A percentile compares a stretch with the other conserved stretches of the same genome.
phyloP scores from a whole-genome alignment of 2,113 vertebrate genomes.

The Rhombomys opimus region DNA sequence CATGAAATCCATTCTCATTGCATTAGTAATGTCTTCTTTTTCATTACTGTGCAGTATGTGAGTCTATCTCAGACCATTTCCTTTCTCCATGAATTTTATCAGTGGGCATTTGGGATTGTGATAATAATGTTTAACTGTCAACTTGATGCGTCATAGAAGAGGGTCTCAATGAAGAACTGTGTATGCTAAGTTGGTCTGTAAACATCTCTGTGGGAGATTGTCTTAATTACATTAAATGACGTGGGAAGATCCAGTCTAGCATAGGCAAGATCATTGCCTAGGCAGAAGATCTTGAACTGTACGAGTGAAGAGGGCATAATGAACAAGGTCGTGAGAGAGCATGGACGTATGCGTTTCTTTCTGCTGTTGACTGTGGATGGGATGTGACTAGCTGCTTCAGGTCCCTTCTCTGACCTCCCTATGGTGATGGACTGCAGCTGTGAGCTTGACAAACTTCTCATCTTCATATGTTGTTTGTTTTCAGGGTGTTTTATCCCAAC shows the following conservation, averaged over 20 bases:
- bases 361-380: background rate
- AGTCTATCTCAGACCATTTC: background rate
- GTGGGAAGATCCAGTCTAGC: background rate
- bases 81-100: background rate
- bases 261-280: background rate
- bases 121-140: background rate
- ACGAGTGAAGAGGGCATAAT: background rate
- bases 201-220: background rate
- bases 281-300: background rate
- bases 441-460: background rate
- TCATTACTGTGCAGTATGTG: background rate
- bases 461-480: background rate
- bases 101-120: background rate
- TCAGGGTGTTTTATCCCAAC: background rate
- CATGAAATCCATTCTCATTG: background rate
- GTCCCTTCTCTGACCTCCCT: background rate
- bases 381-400: background rate
- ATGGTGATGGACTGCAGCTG: background rate
- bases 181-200: background rate
- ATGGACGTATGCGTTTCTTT: background rate
- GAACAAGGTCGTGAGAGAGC: too few relatives aligned
- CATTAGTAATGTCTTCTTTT: background rate
- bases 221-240: background rate
- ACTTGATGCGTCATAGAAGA: background rate
- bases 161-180: background rate